These are phyloP conservation scores for Tamandua tetradactyla DNA, from an alignment of 2,797 vertebrate species.

Conservation along the genomic window DNA sequence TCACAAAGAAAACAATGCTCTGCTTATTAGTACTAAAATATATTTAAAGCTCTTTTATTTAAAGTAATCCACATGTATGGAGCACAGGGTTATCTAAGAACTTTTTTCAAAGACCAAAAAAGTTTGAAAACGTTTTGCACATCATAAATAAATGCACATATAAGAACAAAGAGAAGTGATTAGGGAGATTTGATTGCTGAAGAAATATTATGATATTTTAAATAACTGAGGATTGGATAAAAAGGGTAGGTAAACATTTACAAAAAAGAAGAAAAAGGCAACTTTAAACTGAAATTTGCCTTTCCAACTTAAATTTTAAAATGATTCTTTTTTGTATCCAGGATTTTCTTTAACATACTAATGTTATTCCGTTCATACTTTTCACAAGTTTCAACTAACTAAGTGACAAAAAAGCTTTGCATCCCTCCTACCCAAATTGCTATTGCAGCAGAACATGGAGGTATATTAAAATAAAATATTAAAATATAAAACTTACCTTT, in stretches of 20 bases:
- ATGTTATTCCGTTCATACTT: not conserved
- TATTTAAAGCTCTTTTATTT: constrained; percentile 37
- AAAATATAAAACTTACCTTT: constrained; percentile 86
- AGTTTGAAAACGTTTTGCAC: not conserved
- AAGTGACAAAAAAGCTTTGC: not conserved
- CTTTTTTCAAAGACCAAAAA: not conserved
- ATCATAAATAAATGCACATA: not conserved
- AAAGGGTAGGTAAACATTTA: not conserved
- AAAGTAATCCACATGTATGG: not conserved
- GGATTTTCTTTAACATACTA: not conserved
- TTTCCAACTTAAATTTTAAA: not conserved
- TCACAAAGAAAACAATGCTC: not conserved
- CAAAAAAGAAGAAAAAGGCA: not conserved
- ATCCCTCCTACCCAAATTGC: not conserved
- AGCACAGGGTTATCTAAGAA: not conserved
- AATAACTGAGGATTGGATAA: not conserved
- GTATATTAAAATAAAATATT: not conserved
- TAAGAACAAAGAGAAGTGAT: not conserved
- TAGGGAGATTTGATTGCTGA: not conserved
- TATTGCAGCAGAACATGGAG: not conserved
- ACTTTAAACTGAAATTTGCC: not conserved
- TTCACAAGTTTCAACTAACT: not conserved
- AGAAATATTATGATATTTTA: not conserved
- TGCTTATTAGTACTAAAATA: not conserved
- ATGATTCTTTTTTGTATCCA: not conserved